Evolutionary conservation across 1,140 invertebrate genomes (phyloP), one percentile per base, ranked within the genome.

Genomic region (Acromyrmex echinatior): DNA sequence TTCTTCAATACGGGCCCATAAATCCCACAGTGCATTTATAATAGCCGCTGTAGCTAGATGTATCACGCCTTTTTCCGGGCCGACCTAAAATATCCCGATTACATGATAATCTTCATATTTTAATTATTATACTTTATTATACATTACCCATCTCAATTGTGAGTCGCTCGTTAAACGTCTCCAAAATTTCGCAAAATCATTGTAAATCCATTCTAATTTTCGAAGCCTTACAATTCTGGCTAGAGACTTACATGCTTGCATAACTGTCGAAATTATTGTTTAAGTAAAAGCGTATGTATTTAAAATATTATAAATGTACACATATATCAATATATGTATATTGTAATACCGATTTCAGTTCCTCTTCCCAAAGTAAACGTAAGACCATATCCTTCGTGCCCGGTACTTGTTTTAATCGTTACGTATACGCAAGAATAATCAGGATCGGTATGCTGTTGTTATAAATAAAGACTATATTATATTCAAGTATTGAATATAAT

Each of bases 381-480:
- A 16, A 98, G 93, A 0, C 98, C 98, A 94, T 98, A 97, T 6
- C 98, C 98, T 92, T 97, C 94, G 51, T 96, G 92, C 31, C 96
- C 96, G 74, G 95, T 96, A 58, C 97, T 96, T 6, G 97, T 97
- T 89, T 96, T 97, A 1, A 98, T 95, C 1, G 96, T 97, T 1
- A 99, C 98, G 94, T 99, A 99, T 0, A 98, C 98, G 92, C 98
- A 98, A 0, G 98, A 99, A 94, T 99, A 99, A 95, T 99, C 98
- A 0, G 98, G 98, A 95, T 98, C 97, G 1, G 96, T 97, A 90
- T 99, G 98, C 98, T 98, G 88, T 39, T 98, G 87, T 35, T 96
- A 96, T 56, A 81, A 73, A 88, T 45, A 70, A 68, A 51, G 39
- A 80, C 28, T 45, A 31, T 25, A 25, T 25, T 25, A 25, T 25